Base-by-base conservation (phyloP, 2,797 vertebrate genomes). In the Hipposideros larvatus region DNA sequence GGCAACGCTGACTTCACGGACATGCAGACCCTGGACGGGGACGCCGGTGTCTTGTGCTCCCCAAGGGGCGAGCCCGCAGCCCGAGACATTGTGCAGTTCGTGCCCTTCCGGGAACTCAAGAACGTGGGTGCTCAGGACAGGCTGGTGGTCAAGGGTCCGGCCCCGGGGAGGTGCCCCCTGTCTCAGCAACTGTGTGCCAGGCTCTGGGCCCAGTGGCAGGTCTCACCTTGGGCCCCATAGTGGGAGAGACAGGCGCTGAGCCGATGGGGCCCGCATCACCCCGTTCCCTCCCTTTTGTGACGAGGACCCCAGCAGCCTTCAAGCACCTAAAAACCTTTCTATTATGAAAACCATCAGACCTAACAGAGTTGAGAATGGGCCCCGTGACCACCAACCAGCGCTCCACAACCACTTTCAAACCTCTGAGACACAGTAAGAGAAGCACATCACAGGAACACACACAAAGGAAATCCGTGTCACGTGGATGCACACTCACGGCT, bases 1-100 rank as follows among this genome's bases (percentile, higher is more conserved):
- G 99, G 99, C 97, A 99, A 99, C 1, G 99, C 99, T 0, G 99
- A 99, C 98, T 99, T 99, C 98, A 99, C 99, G 0, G 99, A 99
- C 98, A 99, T 99, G 99, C 99, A 99, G 98, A 99, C 99, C 98
- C 98, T 99, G 96, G 99, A 99, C 0, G 99, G 99, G 0, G 99
- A 99, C 0, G 99, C 99, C 0, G 99, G 99, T 0, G 95, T 99
- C 86, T 98, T 99, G 71, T 99, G 99, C 61, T 99, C 99, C 68
- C 99, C 99, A 0, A 99, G 98, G 96, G 99, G 99, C 5, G 99
- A 99, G 96, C 99, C 99, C 0, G 99, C 99, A 41, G 99, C 99
- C 59, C 98, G 99, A 0, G 99, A 99, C 98, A 99, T 99, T 0
- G 99, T 99, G 83, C 99, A 99, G 97, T 99, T 99, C 28, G 99